Evolutionary conservation across 2,113 vertebrate species (phyloP), one percentile per base, ranked within the genome.

Genomic region (Psophia crepitans): DNA sequence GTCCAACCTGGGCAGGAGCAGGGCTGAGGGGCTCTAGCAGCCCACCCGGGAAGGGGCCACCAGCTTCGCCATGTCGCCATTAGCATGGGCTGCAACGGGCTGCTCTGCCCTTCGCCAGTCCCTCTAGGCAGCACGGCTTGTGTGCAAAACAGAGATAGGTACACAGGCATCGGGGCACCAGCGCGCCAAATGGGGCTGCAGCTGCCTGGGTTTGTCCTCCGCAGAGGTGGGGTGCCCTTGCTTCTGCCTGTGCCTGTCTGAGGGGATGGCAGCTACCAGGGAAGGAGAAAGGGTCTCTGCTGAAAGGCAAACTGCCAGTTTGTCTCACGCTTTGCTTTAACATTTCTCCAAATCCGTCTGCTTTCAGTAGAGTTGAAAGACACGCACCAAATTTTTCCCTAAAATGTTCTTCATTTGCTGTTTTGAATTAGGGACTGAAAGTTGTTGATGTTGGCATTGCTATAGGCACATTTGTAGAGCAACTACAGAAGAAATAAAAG

Each of bases 1-100:
- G 5, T 4, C 14, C 1, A 4, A 19, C n/a, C n/a, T 12, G 19
- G 5, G 8, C 0, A 0, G 33, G 9, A 75, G 60, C 9, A 14
- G 39, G 12, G 21, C 63, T 37, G 35, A 44, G 69, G 18, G 32
- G 14, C 26, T 84, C 30, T 41, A 18, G 51, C 44, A 4, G 51
- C 44, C 4, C 5, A 2, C 14, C 41, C 2, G 3, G 18, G 18
- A 46, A 74, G 11, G 32, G 14, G 11, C 32, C 18, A 32, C 6
- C 32, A 21, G 4, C 24, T 48, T 32, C 21, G 23, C 61, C 0
- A 1, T 11, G 18, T 13, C 1, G 0, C 46, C 43, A 1, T 27
- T 5, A 3, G 24, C 32, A 48, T 1, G 60, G 54, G 51, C 63
- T 49, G 68, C 22, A 30, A 35, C 0, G 2, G 33, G 30, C 58